These are phyloP conservation scores for Pseudochirops corinnae DNA, from an alignment of 2,797 vertebrate genomes.

Conservation along the genomic window DNA sequence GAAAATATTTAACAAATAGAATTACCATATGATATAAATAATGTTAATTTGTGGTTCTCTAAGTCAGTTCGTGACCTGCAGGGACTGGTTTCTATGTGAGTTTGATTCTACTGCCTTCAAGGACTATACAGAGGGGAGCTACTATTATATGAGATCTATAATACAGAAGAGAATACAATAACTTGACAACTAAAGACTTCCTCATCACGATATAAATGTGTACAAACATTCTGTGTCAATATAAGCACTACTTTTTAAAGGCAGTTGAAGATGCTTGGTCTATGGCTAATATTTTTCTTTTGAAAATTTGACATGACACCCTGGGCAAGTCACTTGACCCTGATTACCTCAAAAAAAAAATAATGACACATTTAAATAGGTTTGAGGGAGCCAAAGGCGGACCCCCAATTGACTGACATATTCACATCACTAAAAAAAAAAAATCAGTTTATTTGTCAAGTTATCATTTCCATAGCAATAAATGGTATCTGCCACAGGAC, in stretches of 20 bases:
- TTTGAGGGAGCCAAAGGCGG: background rate
- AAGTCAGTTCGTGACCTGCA: background rate
- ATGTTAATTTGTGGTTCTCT: background rate
- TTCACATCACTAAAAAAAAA: background rate
- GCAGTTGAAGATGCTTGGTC: background rate
- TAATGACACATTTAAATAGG: background rate
- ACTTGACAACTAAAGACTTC: background rate
- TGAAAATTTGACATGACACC: background rate
- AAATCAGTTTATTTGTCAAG: background rate
- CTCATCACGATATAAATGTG: background rate
- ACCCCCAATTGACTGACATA: background rate
- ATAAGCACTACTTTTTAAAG: background rate
- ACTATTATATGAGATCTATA: background rate
- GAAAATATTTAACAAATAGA: background rate
- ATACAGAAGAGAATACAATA: background rate
- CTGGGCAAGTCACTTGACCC: background rate
- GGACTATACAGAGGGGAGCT: background rate
- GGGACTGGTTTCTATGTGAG: background rate
- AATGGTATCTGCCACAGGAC: background rate
- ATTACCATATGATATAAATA: background rate
- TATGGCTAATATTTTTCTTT: background rate
- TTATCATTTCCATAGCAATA: background rate
- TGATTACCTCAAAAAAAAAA: background rate
- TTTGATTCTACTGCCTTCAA: background rate
- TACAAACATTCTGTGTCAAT: background rate